Conservation (phyloP, 2,888 invertebrate species). For the Tiphia femorata region DNA sequence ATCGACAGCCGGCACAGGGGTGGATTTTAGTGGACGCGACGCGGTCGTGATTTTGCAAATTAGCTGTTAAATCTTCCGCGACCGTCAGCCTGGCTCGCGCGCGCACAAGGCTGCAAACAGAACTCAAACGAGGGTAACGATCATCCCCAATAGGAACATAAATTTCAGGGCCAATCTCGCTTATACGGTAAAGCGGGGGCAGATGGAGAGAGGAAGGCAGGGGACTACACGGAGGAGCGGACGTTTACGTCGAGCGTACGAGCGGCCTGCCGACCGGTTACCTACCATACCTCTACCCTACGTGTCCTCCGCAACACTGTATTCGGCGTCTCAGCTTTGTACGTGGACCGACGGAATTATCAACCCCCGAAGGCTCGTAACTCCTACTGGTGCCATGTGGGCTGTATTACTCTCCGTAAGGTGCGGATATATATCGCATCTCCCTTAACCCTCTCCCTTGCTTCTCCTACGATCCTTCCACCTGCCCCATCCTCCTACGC, state of each 20-base stretch:
- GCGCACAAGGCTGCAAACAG: constrained; percentile 15
- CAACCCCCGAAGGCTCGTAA: constrained; percentile 61
- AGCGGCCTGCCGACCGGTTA: constrained; percentile 10
- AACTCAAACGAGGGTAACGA: constrained; percentile 31
- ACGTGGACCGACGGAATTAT: constrained; percentile 53
- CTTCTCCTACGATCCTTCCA: too few species aligned
- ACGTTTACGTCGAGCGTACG: constrained; percentile 6
- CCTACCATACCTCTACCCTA: constrained; percentile 3
- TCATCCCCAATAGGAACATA: constrained; percentile 47
- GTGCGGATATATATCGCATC: neutral
- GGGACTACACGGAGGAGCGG: neutral
- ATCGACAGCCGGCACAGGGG: neutral
- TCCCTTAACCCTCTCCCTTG: too few species aligned
- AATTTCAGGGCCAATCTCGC: constrained; percentile 47
- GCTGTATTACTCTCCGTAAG: constrained; percentile 31
- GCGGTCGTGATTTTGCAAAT: constrained; percentile 9
- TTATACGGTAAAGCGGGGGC: constrained; percentile 25
- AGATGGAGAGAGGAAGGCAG: neutral
- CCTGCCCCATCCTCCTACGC: too few species aligned
- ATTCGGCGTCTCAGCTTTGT: constrained; percentile 41
- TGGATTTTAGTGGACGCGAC: neutral
- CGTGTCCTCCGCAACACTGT: constrained; percentile 20
- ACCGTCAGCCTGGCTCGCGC: neutral
- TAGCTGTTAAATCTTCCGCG: constrained; percentile 9
- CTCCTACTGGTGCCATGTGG: constrained; percentile 38